phyloP scores from a whole-genome alignment of 2,113 vertebrate genomes.

The Nettapus auritus region DNA sequence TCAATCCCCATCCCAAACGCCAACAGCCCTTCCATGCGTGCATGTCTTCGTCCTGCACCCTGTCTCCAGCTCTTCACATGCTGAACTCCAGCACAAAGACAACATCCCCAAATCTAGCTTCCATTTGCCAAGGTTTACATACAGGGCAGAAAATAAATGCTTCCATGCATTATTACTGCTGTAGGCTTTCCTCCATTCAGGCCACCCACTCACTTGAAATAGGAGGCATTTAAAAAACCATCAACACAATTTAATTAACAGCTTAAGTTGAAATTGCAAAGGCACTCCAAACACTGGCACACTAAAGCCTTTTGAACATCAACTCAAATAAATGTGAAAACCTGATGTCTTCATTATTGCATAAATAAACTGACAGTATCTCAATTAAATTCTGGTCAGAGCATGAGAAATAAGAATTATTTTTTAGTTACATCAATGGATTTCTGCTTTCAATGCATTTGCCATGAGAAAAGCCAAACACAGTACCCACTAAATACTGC shows the following conservation, averaged over 20 bases:
- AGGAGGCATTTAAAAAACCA: not conserved
- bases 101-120: not conserved
- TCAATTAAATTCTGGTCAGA: not conserved
- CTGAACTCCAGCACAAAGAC: not conserved
- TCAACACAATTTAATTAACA: constrained; percentile 19
- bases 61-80: not conserved
- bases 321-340: not conserved
- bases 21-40: not conserved
- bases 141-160: not conserved
- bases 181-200: not conserved
- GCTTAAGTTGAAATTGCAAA: constrained; percentile 24
- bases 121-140: not conserved
- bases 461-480: not conserved
- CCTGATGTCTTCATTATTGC: not conserved
- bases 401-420: not conserved
- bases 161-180: not conserved
- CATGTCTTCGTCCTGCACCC: not conserved
- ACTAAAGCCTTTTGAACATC: not conserved
- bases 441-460: not conserved
- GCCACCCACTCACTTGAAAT: not conserved
- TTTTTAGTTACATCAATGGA: not conserved
- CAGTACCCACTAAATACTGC: not conserved
- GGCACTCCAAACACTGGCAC: not conserved
- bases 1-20: not conserved
- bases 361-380: not conserved